These are phyloP conservation scores for Pentalonia nigronervosa DNA, from an alignment of 1,140 invertebrate genomes.

Conservation along the genomic window DNA sequence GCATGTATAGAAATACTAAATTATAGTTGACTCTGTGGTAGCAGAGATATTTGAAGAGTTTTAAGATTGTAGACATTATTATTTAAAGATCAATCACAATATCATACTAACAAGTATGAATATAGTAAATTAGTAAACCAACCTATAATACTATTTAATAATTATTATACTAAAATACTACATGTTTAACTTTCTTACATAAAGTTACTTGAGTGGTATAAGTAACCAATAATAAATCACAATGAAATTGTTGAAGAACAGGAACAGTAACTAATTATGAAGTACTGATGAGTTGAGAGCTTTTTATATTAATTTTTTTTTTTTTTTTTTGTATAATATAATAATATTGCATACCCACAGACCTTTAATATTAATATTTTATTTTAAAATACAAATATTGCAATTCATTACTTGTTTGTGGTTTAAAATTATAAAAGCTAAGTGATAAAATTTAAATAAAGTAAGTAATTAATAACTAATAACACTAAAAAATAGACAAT, in stretches of 20 bases:
- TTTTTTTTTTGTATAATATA: neutral
- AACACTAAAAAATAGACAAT: neutral
- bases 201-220: neutral
- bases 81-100: neutral
- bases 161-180: neutral
- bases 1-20: neutral
- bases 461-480: neutral
- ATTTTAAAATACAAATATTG: neutral
- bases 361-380: neutral
- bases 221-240: neutral
- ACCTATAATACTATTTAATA: neutral
- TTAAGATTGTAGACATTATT: neutral
- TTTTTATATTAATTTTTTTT: neutral
- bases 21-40: neutral
- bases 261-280: neutral
- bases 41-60: neutral
- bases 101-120: neutral
- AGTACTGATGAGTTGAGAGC: neutral
- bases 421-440: neutral
- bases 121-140: too few species aligned
- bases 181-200: neutral
- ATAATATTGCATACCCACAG: neutral
- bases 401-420: neutral
- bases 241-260: neutral
- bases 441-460: neutral